Base-by-base conservation (phyloP, 2,888 invertebrate species). In the Heliconius cydno region DNA sequence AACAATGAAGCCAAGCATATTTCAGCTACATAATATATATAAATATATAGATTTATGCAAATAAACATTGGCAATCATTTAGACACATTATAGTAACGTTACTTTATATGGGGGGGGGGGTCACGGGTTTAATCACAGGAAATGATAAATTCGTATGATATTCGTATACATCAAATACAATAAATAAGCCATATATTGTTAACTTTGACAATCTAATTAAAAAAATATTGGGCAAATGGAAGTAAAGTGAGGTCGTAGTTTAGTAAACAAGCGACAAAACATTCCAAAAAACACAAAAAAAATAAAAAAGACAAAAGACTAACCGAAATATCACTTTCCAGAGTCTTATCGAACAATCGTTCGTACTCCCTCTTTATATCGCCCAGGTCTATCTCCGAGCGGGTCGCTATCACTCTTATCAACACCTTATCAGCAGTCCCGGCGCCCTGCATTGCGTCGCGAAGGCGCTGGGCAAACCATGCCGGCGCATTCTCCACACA, bases 351-450 rank as follows among this genome's bases (percentile, higher is more conserved):
- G 87, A 96, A 97, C 82, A 96, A 91, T 65, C 96, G 91, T 90
- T 97, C 97, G 90, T 96, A 97, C 88, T 97, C 97, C 66, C 92
- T 90, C 92, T 97, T 97, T 86, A 97, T 96, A 83, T 93, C 93
- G 38, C 94, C 96, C 86, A 97, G 95, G 91, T 97, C 97, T 19
- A 97, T 92, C 95, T 97, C 96, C 2, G 96, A 95, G 80, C 97
- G 95, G 81, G 96, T 95, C 38, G 96, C 96, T 76, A 97, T 91
- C 82, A 97, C 96, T 80, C 97, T 94, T 66, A 97, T 96, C 19
- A 98, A 91, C 0, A 96, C 95, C 80, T 90, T 89, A 89, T 97
- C 97, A 81, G 97, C 96, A 0, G 97, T 97, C 22, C 97, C 97
- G 5, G 96, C 92, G 15, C 97, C 97, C 84, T 96, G 94, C 95